Base-by-base conservation (phyloP, 2,888 invertebrate species). In the Sialis lutaria region DNA sequence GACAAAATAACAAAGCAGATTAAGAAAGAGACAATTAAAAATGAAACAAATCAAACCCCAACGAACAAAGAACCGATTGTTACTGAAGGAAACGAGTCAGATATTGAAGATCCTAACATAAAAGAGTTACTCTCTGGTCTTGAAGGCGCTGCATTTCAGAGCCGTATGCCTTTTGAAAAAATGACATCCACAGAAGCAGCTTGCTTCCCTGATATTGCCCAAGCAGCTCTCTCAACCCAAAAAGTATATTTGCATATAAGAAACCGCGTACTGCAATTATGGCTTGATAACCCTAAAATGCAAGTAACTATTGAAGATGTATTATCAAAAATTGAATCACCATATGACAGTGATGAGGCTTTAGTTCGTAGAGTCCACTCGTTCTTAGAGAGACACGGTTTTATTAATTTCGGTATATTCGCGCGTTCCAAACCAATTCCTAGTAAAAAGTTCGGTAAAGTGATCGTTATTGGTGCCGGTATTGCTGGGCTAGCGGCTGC, bases 371-470 rank as follows among this genome's bases (percentile, higher is more conserved):
- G 95, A 53, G 77, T 90, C 33, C 92, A 92, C 67, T 82, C 86
- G 1, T 98, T 88, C 64, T 70, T 98, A 35, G 91, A 96, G 59
- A 75, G 98, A 41, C 91, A 96, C 65, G 96, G 97, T 2, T 92
- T 88, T 58, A 93, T 98, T 52, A 98, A 98, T 68, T 97, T 91
- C 70, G 98, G 98, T 0, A 83, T 95, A 44, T 98, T 91, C 65
- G 90, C 92, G 61, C 73, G 90, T 35, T 64, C 86, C 4, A 85
- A 85, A 59, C 80, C 85, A 47, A 73, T 77, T 50, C 75, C 79
- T 6, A 59, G 62, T 10, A 78, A 79, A 57, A 77, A 79, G 55
- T 67, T 74, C 50, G 80, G 79, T 1, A 82, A 79, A 64, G 76
- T 77, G 8, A 75, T 76, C 45, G 75, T 76, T 34, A 76, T 77